Evolutionary conservation across 2,113 vertebrate species (phyloP), one percentile per base, ranked within the genome.

Genomic region (Ceyx melanurus): DNA sequence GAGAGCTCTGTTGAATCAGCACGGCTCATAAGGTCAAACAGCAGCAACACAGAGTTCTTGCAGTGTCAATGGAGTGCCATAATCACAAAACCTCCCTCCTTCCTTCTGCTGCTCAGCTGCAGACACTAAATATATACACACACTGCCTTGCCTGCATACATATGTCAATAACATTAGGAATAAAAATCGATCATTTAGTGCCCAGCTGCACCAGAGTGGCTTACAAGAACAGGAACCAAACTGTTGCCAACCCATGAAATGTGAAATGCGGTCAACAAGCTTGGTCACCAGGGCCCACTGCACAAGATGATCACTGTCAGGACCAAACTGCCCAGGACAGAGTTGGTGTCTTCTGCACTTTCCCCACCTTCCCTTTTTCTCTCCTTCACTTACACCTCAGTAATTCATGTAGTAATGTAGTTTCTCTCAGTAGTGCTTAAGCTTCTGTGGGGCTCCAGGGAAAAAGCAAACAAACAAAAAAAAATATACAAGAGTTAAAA

Each of bases 11-110:
- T 42, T 80, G 64, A 66, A 70, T 8, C 1, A 42, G 31, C 2
- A 0, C 5, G 1, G 22, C 23, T 3, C 1, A 0, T 16, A 22
- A 80, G 35, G 33, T 22, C 3, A 0, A 10, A 42, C n/a, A 58
- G 54, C 25, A 74, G 57, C 43, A 51, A 25, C 35, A 35, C 48
- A 53, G 48, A 33, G 8, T 40, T 53, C 48, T 28, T 33, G 8
- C 2, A 1, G 35, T 2, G 14, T 9, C 58, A 18, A 11, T 31
- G 33, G 10, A 67, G 70, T 10, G 25, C 22, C 15, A 1, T 4
- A 53, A n/a, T 28, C 51, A 64, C 13, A 48, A 42, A 20, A 31
- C 10, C 31, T 50, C 20, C 31, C 7, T 67, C 21, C 1, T 0
- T 33, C 21, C 48, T 85, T 37, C 43, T 37, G 50, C 70, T 12